Percentiles rank a stretch among this genome's conserved stretches.
phyloP scores from a whole-genome alignment of 2,888 invertebrate genomes.

The Gari tellinella region DNA sequence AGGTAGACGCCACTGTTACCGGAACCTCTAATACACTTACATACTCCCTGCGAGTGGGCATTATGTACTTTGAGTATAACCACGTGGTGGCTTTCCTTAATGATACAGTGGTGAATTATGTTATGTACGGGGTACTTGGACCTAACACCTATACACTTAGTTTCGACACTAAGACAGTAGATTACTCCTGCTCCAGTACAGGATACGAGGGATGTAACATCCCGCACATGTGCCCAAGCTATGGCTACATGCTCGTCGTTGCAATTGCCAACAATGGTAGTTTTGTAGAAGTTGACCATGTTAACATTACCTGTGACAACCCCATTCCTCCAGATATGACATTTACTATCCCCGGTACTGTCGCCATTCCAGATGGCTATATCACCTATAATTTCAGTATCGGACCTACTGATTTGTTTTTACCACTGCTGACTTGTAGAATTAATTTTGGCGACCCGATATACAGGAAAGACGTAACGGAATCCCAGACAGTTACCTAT shows the following conservation, averaged over 20 bases:
- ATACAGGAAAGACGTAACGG: conserved; percentile 5
- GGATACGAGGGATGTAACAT: conserved; percentile 32
- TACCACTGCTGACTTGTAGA: conserved; percentile 38
- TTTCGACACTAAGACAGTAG: conserved; percentile 33
- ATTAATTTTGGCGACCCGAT: conserved; percentile 56
- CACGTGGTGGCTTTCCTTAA: conserved; percentile 38
- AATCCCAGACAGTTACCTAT: conserved; percentile 36
- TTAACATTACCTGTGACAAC: conserved; percentile 55
- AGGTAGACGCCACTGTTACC: conserved; percentile 27
- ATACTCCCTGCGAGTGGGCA: conserved; percentile 42
- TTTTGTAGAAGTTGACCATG: conserved; percentile 48
- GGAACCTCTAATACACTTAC: conserved; percentile 14
- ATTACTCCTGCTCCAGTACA: conserved; percentile 23
- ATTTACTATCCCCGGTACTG: conserved; percentile 24
- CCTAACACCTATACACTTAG: conserved; percentile 27
- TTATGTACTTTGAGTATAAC: conserved; percentile 54
- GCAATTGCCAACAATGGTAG: conserved; percentile 43
- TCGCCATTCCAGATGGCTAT: conserved; percentile 46
- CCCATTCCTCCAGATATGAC: conserved; percentile 32
- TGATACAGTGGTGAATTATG: conserved; percentile 30
- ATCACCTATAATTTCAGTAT: conserved; percentile 35
- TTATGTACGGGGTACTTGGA: conserved; percentile 53
- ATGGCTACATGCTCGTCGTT: conserved; percentile 33
- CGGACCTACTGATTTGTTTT: conserved; percentile 22
- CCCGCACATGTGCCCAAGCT: conserved; percentile 40